phyloP scores from a whole-genome alignment of 1,140 invertebrate genomes.

The Melitaea cinxia region DNA sequence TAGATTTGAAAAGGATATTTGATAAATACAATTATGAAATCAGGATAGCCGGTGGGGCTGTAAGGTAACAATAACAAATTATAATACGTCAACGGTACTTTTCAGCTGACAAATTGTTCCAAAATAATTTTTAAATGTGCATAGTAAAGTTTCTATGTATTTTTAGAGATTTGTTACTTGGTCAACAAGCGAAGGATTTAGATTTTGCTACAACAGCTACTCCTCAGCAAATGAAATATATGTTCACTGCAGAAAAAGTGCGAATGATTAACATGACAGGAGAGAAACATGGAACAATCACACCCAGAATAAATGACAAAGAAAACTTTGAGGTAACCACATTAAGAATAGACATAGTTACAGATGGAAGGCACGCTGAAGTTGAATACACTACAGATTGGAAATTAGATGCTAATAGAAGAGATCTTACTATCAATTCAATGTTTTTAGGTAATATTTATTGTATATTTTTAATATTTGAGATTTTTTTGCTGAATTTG shows the following conservation, averaged over 20 bases:
- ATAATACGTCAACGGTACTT: no score
- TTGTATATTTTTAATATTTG: neutral
- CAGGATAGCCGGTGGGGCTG: conserved; percentile 97
- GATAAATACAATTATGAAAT: conserved; percentile 92
- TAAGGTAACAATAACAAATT: no score
- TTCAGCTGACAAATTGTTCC: no score
- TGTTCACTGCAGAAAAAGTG: conserved; percentile 93
- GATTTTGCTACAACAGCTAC: conserved; percentile 99
- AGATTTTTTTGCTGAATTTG: neutral
- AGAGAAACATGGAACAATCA: conserved; percentile 99
- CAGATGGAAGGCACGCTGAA: conserved; percentile 97
- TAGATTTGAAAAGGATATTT: conserved; percentile 87
- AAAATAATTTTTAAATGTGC: no score
- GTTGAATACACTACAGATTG: conserved; percentile 97
- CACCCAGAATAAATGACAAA: conserved; percentile 97
- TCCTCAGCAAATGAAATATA: conserved; percentile 97
- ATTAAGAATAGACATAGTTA: conserved; percentile 94
- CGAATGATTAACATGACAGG: conserved; percentile 97
- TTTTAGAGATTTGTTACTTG: conserved; percentile 94
- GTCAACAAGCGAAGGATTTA: conserved; percentile 92
- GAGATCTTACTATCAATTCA: conserved; percentile 99
- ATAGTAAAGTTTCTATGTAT: neutral
- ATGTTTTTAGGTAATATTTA: conserved; percentile 94
- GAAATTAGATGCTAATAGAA: conserved; percentile 95
- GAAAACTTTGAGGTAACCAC: conserved; percentile 97